Base-by-base conservation (phyloP, 2,797 vertebrate genomes). In the Tachyglossus aculeatus region DNA sequence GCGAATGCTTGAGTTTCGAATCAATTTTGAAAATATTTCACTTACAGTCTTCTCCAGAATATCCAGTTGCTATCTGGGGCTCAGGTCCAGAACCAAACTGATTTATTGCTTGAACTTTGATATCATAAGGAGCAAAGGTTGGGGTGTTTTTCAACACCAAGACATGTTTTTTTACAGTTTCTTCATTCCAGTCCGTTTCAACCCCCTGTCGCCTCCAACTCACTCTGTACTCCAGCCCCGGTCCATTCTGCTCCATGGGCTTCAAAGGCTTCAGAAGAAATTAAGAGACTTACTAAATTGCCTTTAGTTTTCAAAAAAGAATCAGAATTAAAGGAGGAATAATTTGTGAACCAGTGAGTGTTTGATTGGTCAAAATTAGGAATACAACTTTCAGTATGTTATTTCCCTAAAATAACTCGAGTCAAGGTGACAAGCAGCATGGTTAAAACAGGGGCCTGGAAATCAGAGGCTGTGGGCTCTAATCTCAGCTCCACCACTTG, bases 41-140 rank as follows among this genome's bases (percentile, higher is more conserved):
- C 96, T 96, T 87, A 99, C 98, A 93, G 9, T 99, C 98, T 75
- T 99, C 98, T 86, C 97, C 97, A 0, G 98, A 98, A 82, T 95
- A 97, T 0, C 95, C 95, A 0, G 87, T 89, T 75, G 95, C 90
- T 22, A 95, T n/a, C 24, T 84, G 91, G 6, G 98, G 97, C 5
- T 95, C 94, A 0, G 98, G 98, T 13, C 92, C 97, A 25, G 93
- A 90, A 31, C 97, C 98, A 21, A 96, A 88, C 31, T 91, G 90
- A 67, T 99, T 99, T 54, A 88, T 88, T 1, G 96, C 92, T 77
- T 98, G 97, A 55, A 99, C 95, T 80, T 94, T 96, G 83, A 99
- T 94, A 72, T 99, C 96, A 0, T 97, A 99, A 6, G 95, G 96
- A 22, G 96, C 94, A 4, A 96, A 99, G 10, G 96, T 96, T 14